Evolutionary conservation across 2,888 invertebrate genomes (phyloP).

Genomic region (Calliscelio sp.): DNA sequence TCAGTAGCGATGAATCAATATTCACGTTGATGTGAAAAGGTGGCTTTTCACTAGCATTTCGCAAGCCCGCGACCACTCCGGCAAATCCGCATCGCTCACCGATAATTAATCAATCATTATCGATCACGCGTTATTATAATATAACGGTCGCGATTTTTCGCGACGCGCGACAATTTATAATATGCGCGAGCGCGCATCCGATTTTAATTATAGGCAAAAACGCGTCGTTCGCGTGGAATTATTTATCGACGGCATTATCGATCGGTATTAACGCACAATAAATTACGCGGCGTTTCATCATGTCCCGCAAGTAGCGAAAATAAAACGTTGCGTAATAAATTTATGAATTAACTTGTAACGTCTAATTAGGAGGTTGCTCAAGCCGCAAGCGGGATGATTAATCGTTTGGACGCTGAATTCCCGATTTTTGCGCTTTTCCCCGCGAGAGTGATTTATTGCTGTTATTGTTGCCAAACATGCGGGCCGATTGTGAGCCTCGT

Average conservation of each 20-base stretch:
- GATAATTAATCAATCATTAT: conserved; percentile 63
- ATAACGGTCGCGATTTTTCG: conserved; percentile 39
- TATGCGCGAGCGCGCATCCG: conserved; percentile 15
- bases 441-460: conserved; percentile 47
- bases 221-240: conserved; percentile 34
- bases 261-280: conserved; percentile 37
- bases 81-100: conserved; percentile 43
- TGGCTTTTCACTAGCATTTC: conserved; percentile 60
- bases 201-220: conserved; percentile 43
- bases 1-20: conserved; percentile 70
- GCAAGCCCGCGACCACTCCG: conserved; percentile 46
- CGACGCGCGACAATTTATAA: conserved; percentile 42
- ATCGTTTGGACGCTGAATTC: conserved; percentile 53
- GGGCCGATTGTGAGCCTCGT: conserved; percentile 44
- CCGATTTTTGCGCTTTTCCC: conserved; percentile 38
- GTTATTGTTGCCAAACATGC: conserved; percentile 38
- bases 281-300: conserved; percentile 31
- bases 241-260: conserved; percentile 32
- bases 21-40: conserved; percentile 60
- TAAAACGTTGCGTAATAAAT: conserved; percentile 42
- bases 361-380: conserved; percentile 50
- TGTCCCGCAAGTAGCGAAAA: conserved; percentile 25
- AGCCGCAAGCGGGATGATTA: conserved; percentile 34
- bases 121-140: conserved; percentile 46
- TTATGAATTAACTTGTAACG: conserved; percentile 64